phyloP scores from a whole-genome alignment of 2,888 invertebrate genomes.

The Temnothorax ravouxi region DNA sequence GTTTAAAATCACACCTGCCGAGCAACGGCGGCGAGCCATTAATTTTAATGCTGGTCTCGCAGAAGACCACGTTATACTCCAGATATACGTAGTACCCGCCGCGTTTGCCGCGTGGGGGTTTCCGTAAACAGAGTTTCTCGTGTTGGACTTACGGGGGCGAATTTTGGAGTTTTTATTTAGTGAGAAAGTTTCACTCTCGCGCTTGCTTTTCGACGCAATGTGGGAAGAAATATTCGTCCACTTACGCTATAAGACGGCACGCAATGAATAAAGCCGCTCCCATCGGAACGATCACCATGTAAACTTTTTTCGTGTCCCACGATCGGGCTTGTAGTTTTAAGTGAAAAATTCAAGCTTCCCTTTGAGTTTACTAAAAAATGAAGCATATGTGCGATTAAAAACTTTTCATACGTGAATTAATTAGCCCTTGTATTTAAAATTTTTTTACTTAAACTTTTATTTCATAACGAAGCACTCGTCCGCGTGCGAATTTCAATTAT shows the following conservation, averaged over 20 bases:
- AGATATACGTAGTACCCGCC: slow-evolving; percentile 68
- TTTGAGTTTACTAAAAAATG: slow-evolving; percentile 1
- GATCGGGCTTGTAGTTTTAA: slow-evolving; percentile 5
- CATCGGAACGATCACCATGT: background rate
- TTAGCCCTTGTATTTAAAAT: background rate
- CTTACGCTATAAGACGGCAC: slow-evolving; percentile 53
- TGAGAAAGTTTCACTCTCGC: slow-evolving; percentile 80
- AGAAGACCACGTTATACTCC: slow-evolving; percentile 71
- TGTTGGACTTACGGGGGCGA: slow-evolving; percentile 79
- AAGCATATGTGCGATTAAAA: background rate
- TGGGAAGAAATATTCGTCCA: slow-evolving; percentile 75
- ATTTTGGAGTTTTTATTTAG: slow-evolving; percentile 84
- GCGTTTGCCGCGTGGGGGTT: slow-evolving; percentile 73
- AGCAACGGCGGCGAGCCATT: slow-evolving; percentile 75
- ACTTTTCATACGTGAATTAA: background rate
- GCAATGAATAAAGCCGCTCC: slow-evolving; percentile 35
- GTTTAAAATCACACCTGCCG: slow-evolving; percentile 71
- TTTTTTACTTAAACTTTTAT: background rate
- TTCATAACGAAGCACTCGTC: background rate
- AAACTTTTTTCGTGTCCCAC: slow-evolving; percentile 23
- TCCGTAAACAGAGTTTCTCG: slow-evolving; percentile 79
- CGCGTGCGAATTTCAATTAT: background rate
- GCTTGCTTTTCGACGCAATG: slow-evolving; percentile 68
- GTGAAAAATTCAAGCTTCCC: background rate
- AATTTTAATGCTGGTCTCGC: slow-evolving; percentile 78